Evolutionary conservation across 2,888 invertebrate genomes (phyloP).

Genomic region (Andrena chrysosceles): DNA sequence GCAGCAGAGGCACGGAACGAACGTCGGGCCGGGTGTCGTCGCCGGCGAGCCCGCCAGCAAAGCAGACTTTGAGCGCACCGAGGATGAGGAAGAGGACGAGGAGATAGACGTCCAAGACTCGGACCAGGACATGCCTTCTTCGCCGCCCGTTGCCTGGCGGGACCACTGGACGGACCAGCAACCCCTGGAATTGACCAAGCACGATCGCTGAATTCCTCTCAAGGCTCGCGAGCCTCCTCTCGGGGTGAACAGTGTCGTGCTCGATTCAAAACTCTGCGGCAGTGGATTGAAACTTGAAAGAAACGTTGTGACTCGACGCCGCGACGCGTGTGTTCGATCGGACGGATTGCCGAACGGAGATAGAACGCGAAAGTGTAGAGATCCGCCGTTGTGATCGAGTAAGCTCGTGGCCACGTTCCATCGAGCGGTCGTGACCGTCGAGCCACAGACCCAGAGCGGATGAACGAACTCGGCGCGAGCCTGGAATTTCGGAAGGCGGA

Average conservation of each 20-base stretch:
- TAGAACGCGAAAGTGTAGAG: neutral
- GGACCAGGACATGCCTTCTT: conserved; percentile 87
- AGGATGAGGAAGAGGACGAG: conserved; percentile 86
- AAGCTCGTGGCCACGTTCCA: neutral
- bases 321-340: neutral
- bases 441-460: neutral
- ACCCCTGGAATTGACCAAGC: conserved; percentile 90
- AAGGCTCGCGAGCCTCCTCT: too few relatives aligned
- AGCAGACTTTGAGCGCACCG: conserved; percentile 58
- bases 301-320: neutral
- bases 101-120: conserved; percentile 95
- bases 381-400: neutral
- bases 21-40: conserved; percentile 18
- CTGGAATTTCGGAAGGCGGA: conserved; percentile 11
- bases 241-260: neutral
- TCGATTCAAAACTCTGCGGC: neutral
- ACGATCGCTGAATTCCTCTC: conserved; percentile 87
- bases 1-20: conserved; percentile 76
- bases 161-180: conserved; percentile 85
- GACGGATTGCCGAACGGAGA: neutral
- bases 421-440: neutral
- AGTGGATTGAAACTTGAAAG: neutral
- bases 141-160: conserved; percentile 82
- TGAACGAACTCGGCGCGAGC: conserved; percentile 22
- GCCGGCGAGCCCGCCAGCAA: conserved; percentile 44